Conservation (phyloP, 2,888 invertebrate species). For the Hirudinaria manillensis region DNA sequence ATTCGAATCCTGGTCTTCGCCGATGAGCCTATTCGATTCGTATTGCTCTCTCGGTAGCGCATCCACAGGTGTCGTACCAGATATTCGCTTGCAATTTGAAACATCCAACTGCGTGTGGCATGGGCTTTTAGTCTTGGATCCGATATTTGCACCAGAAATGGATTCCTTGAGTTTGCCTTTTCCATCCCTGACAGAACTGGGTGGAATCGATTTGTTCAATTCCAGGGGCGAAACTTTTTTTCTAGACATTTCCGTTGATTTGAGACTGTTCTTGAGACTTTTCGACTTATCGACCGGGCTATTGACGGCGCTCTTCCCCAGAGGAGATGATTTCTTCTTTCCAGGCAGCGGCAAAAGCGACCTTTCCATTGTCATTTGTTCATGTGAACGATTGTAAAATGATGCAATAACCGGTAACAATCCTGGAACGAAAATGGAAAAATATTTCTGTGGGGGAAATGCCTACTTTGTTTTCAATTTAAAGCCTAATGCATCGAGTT, state of each 20-base stretch:
- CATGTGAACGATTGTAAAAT: too few species aligned
- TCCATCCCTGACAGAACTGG: neutral
- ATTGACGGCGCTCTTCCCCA: neutral
- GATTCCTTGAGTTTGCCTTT: conserved; percentile 8
- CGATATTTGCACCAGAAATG: neutral
- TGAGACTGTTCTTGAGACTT: neutral
- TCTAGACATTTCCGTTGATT: neutral
- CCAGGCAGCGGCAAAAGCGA: neutral
- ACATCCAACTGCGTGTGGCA: neutral
- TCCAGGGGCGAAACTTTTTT: conserved; percentile 5
- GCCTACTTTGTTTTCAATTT: too few species aligned
- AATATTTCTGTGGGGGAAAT: too few species aligned
- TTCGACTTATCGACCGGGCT: neutral
- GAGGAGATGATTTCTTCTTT: neutral
- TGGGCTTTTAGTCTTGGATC: neutral
- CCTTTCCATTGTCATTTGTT: conserved; percentile 14
- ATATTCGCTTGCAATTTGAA: neutral
- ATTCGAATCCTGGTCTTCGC: too few species aligned
- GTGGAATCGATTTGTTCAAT: neutral
- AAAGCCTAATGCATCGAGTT: too few species aligned
- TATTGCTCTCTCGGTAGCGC: neutral
- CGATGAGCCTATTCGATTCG: neutral
- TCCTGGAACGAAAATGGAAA: too few species aligned
- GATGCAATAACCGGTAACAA: too few species aligned
- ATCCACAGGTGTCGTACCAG: neutral